phyloP scores from a whole-genome alignment of 1,140 invertebrate species.

The Oscheius sp. region DNA sequence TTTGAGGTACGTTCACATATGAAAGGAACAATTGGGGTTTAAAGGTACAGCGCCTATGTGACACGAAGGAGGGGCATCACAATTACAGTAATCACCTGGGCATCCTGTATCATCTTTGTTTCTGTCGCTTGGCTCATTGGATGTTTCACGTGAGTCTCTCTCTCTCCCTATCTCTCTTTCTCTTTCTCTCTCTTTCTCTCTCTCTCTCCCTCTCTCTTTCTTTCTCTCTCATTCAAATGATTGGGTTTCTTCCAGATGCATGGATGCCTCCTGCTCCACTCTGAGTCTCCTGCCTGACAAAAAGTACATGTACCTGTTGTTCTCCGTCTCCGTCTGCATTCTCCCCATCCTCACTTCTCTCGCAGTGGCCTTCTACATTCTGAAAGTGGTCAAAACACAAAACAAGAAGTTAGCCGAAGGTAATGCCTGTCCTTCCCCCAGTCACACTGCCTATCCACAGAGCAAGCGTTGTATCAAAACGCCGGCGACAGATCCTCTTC shows the following conservation, averaged over 20 bases:
- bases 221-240: too few relatives aligned
- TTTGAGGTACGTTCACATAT: slow-evolving; percentile 18
- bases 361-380: slow-evolving; percentile 30
- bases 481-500: neutral
- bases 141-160: slow-evolving; percentile 2
- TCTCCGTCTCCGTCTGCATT: slow-evolving; percentile 33
- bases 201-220: too few relatives aligned
- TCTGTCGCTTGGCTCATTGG: slow-evolving; percentile 21
- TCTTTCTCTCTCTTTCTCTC: too few relatives aligned
- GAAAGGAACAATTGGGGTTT: neutral
- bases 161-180: too few relatives aligned
- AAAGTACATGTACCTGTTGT: slow-evolving; percentile 29
- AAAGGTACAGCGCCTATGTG: neutral
- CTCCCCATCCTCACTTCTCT: slow-evolving; percentile 32
- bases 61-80: slow-evolving; percentile 11
- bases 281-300: slow-evolving; percentile 35
- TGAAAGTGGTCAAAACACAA: slow-evolving; percentile 34
- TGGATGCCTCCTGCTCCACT: slow-evolving; percentile 19
- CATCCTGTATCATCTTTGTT: slow-evolving; percentile 22
- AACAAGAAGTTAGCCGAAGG: slow-evolving; percentile 30
- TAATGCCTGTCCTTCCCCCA: neutral
- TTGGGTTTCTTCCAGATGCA: slow-evolving; percentile 21
- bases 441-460: neutral
- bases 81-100: slow-evolving; percentile 10
- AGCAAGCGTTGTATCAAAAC: neutral